Conservation (phyloP, 2,797 vertebrate species). For the Betta splendens region DNA sequence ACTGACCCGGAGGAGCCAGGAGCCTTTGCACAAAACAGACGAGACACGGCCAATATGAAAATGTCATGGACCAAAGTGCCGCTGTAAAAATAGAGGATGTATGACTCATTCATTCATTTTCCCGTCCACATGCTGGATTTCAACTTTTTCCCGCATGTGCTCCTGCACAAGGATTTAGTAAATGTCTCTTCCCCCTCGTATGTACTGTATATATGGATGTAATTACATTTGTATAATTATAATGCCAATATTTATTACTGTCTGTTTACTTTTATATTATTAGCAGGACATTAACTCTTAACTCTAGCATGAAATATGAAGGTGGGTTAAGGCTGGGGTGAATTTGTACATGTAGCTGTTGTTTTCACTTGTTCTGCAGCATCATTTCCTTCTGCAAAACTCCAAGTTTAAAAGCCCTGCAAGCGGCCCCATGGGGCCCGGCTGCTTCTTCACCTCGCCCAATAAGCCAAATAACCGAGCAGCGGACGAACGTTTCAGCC, state of each 20-base stretch:
- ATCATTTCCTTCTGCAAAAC: not conserved
- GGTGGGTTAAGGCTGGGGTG: not conserved
- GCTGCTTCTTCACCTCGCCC: constrained; percentile 9
- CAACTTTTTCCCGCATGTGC: not conserved
- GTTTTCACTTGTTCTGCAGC: constrained; percentile 1
- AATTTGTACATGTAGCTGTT: not conserved
- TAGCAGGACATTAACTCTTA: not conserved
- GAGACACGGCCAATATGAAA: constrained; percentile 7
- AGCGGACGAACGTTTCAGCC: constrained; percentile 2
- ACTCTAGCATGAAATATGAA: not conserved
- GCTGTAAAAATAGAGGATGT: not conserved
- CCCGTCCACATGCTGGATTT: not conserved
- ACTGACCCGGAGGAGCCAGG: constrained; percentile 24
- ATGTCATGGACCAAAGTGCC: constrained; percentile 3
- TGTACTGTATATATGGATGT: no score
- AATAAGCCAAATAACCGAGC: constrained; percentile 20
- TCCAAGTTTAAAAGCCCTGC: constrained; percentile 12
- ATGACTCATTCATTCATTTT: not conserved
- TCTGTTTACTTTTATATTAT: no score
- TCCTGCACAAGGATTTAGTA: not conserved
- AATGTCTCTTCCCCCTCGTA: not conserved
- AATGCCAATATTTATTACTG: no score
- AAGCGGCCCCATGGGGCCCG: not conserved
- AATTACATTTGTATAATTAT: no score
- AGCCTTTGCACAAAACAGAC: not conserved